These are phyloP conservation scores for Drosophila pegasa DNA, from an alignment of 2,888 invertebrate species.

Conservation along the genomic window DNA sequence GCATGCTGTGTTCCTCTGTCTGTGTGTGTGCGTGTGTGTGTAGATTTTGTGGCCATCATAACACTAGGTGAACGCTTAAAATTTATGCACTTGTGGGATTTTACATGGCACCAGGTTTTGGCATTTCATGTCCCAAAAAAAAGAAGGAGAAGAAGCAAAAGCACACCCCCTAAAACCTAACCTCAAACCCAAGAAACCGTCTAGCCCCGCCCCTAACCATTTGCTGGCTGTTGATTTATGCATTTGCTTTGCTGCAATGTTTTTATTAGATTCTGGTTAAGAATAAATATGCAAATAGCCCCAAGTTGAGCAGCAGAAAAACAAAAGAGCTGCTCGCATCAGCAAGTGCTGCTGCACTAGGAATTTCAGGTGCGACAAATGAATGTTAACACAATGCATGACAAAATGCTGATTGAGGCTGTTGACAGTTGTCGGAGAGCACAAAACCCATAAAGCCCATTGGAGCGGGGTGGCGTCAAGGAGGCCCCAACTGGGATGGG, in stretches of 20 bases:
- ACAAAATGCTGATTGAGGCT: conserved; percentile 59
- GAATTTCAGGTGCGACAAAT: conserved; percentile 39
- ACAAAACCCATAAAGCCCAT: not conserved
- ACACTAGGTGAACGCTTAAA: conserved; percentile 58
- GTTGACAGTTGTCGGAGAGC: conserved; percentile 14
- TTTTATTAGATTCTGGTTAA: conserved; percentile 70
- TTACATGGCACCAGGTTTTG: conserved; percentile 46
- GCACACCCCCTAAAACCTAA: not conserved
- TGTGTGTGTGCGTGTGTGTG: conserved; percentile 13
- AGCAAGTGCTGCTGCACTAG: conserved; percentile 8
- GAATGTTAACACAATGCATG: conserved; percentile 52
- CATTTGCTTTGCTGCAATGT: conserved; percentile 60
- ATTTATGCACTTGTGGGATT: conserved; percentile 78
- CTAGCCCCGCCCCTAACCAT: too few relatives aligned
- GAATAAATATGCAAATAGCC: conserved; percentile 59
- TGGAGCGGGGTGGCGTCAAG: not conserved
- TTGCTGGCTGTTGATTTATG: conserved; percentile 52
- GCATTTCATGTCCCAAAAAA: conserved; percentile 28
- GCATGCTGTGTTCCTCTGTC: conserved; percentile 2
- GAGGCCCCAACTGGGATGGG: not conserved
- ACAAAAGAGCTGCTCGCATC: conserved; percentile 4
- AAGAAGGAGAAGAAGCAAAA: not conserved
- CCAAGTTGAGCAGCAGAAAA: conserved; percentile 18
- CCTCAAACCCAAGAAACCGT: not conserved
- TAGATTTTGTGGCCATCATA: conserved; percentile 49